Conservation (phyloP, 2,888 invertebrate species). For the Chorisops tibialis region DNA sequence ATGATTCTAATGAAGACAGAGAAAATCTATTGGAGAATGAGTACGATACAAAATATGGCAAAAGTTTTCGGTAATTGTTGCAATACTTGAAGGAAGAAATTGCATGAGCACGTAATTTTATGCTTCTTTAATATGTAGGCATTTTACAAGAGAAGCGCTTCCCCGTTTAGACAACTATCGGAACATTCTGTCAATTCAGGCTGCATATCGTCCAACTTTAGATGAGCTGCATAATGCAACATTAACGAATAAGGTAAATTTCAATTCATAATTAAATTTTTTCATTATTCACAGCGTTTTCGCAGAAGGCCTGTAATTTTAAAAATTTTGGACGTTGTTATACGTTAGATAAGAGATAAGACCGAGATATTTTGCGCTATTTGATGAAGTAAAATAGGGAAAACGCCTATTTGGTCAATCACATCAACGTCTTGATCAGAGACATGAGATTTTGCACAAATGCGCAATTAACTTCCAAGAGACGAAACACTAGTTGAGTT, state of each 20-base stretch:
- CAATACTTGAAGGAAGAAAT: background rate
- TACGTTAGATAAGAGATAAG: too few species aligned
- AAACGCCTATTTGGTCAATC: too few species aligned
- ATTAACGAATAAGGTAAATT: conserved; percentile 70
- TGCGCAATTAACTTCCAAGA: too few species aligned
- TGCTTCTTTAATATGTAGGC: conserved; percentile 53
- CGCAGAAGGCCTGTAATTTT: too few species aligned
- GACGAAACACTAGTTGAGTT: too few species aligned
- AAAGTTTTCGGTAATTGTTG: conserved; percentile 68
- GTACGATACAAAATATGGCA: conserved; percentile 69
- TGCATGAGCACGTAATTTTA: background rate
- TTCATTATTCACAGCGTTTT: too few species aligned
- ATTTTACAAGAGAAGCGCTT: conserved; percentile 82
- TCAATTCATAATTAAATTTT: too few species aligned
- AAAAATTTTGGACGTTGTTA: too few species aligned
- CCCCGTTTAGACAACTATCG: conserved; percentile 86
- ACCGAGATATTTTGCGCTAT: too few species aligned
- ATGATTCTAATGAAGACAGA: conserved; percentile 52
- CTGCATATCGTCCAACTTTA: conserved; percentile 79
- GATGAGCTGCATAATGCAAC: conserved; percentile 87
- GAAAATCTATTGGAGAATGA: conserved; percentile 54
- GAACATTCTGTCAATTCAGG: conserved; percentile 83
- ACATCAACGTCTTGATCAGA: too few species aligned
- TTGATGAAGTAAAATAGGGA: too few species aligned
- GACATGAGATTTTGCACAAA: too few species aligned